Evolutionary conservation across 1,140 invertebrate species (phyloP).

Genomic region (Araneus ventricosus): DNA sequence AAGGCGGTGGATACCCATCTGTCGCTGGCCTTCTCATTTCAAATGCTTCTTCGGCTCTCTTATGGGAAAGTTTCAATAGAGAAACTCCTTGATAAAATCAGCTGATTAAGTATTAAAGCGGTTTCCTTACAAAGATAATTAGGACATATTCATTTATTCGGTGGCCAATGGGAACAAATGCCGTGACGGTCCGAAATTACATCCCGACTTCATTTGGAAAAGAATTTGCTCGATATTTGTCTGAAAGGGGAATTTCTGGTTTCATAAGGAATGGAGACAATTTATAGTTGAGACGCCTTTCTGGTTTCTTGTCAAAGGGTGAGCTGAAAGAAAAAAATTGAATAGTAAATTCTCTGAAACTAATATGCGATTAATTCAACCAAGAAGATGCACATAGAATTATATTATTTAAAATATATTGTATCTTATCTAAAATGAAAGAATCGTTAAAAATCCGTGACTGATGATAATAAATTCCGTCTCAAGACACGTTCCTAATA

Average conservation of each 20-base stretch:
- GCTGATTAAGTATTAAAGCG: constrained; percentile 49
- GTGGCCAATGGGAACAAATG: background rate
- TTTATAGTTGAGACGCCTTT: too few relatives aligned
- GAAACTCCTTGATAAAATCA: constrained; percentile 50
- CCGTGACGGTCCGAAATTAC: background rate
- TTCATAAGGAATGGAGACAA: background rate
- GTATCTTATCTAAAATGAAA: too few relatives aligned
- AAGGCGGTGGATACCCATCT: constrained; percentile 46
- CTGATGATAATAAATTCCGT: too few relatives aligned
- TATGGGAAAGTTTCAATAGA: constrained; percentile 24
- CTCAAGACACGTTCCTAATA: too few relatives aligned
- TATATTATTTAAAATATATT: too few relatives aligned
- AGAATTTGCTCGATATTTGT: background rate
- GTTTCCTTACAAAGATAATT: constrained; percentile 5
- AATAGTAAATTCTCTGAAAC: too few relatives aligned
- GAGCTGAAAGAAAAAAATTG: too few relatives aligned
- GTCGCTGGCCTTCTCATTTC: constrained; percentile 48
- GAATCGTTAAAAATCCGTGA: too few relatives aligned
- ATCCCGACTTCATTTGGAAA: background rate
- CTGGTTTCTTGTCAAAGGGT: too few relatives aligned
- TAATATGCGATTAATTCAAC: too few relatives aligned
- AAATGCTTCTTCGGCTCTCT: constrained; percentile 26
- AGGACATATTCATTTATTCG: background rate
- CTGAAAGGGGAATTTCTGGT: background rate
- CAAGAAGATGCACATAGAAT: too few relatives aligned